Base-by-base conservation (phyloP, 1,140 invertebrate genomes). In the Drosophila sulfurigaster region DNA sequence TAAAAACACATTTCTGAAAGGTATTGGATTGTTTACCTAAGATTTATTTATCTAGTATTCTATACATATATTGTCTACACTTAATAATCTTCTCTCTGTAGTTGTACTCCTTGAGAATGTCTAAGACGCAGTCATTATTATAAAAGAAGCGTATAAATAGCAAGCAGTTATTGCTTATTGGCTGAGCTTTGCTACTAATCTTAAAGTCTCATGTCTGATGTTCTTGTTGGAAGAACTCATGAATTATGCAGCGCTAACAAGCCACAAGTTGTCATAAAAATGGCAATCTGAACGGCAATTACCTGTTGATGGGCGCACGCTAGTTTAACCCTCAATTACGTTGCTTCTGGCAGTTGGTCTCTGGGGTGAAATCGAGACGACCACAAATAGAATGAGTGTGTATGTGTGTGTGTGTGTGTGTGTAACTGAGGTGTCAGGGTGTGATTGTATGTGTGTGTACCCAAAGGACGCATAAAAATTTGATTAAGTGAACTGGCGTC, bases 281-380 rank as follows among this genome's bases (percentile, higher is more conserved):
- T 75, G 28, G 66, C 72, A 75, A 75, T 78, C 77, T 69, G 64
- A 51, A 72, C 70, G 58, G 72, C 79, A 73, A 89, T 89, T 89
- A 89, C 85, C 85, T 89, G 85, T 89, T 89, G 85, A 89, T 89
- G 75, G 76, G 56, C 71, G 62, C 63, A 69, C 62, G 62, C 71
- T 85, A 89, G 85, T 78, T 88, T 81, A 85, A 89, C 85, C 86
- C 85, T 81, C 86, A 89, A 85, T 89, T 90, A 85, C 81, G 51
- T 15, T 10, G 35, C 54, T 57, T 35, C 16, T 16, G 35, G 49
- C 32, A 48, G 46, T 73, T 20, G n/a, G 62, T 75, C 74, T 72
- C 74, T 43, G 67, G 83, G 83, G 78, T 88, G 85, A 83, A 88
- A 89, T 81, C 70, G 74, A 89, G 41, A 65, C 74, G 62, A 73